Evolutionary conservation across 2,888 invertebrate species (phyloP).

Genomic region (Rhaphigaster nebulosa): DNA sequence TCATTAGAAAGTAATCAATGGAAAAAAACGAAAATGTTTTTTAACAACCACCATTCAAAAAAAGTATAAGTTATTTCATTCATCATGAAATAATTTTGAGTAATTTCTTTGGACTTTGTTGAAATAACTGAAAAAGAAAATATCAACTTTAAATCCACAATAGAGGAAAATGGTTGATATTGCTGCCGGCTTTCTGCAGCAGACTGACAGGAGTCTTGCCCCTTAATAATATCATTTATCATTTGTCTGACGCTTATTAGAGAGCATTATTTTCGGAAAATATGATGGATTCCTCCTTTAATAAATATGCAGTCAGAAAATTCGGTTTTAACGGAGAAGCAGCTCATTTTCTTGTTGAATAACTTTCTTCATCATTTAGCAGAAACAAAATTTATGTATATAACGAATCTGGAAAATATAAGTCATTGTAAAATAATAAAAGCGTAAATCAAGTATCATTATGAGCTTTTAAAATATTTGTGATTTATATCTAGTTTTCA

Average conservation of each 20-base stretch:
- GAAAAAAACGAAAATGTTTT: too few relatives aligned
- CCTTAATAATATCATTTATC: constrained; percentile 35
- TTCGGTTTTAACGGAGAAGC: not conserved
- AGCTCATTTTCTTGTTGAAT: not conserved
- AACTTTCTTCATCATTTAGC: not conserved
- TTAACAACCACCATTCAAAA: too few relatives aligned
- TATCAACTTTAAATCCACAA: not conserved
- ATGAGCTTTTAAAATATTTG: not conserved
- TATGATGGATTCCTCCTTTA: constrained; percentile 16
- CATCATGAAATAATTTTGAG: too few relatives aligned
- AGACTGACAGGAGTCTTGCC: not conserved
- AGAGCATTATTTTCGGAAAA: constrained; percentile 7
- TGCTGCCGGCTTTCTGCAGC: not conserved
- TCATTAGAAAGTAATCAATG: too few relatives aligned
- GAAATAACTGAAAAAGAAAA: too few relatives aligned
- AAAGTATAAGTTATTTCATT: too few relatives aligned
- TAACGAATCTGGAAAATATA: not conserved
- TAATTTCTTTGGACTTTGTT: too few relatives aligned
- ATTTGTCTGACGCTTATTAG: constrained; percentile 32
- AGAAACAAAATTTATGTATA: not conserved
- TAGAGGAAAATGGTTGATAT: not conserved
- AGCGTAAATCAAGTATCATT: not conserved
- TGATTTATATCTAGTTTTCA: too few relatives aligned
- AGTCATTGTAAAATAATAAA: not conserved
- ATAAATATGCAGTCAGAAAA: constrained; percentile 3